These are phyloP conservation scores for Zenarchopterus dispar DNA, from an alignment of 2,797 vertebrate species.

Conservation along the genomic window DNA sequence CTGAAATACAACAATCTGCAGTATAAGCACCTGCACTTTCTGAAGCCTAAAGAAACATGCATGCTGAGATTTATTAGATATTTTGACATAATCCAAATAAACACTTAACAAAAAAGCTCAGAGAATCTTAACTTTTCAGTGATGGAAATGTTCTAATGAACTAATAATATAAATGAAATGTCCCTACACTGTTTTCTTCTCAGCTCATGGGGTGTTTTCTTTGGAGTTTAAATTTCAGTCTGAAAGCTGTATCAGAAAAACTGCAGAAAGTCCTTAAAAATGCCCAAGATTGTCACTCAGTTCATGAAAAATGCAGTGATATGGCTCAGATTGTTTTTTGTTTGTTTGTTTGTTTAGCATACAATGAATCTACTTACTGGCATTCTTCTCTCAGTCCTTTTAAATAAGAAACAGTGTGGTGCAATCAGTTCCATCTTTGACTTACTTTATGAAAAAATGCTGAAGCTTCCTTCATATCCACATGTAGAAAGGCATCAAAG, in stretches of 20 bases:
- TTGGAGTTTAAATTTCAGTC: slow-evolving; percentile 47
- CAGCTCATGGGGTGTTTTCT: slow-evolving; percentile 38
- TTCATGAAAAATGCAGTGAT: slow-evolving; percentile 19
- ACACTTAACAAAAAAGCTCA: slow-evolving; percentile 8
- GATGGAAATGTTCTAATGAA: slow-evolving; percentile 6
- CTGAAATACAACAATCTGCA: slow-evolving; percentile 20
- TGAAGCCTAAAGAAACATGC: slow-evolving; percentile 8
- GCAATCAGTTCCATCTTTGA: slow-evolving; percentile 30
- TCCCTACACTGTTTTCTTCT: background rate
- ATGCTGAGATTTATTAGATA: slow-evolving; percentile 9
- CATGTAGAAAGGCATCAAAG: slow-evolving; percentile 53
- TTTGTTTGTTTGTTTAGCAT: background rate
- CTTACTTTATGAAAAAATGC: slow-evolving; percentile 7
- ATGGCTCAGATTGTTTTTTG: background rate
- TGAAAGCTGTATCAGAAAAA: slow-evolving; percentile 11
- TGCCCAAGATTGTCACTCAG: slow-evolving; percentile 30
- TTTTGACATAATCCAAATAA: slow-evolving; percentile 18
- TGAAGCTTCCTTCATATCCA: slow-evolving; percentile 38
- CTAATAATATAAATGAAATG: background rate
- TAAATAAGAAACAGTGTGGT: slow-evolving; percentile 18
- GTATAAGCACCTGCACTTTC: background rate
- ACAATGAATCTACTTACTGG: background rate
- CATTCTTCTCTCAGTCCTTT: slow-evolving; percentile 14
- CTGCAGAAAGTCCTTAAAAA: slow-evolving; percentile 40
- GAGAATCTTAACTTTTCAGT: background rate